Conservation (phyloP, 2,797 vertebrate genomes). For the Pagetopsis macropterus region DNA sequence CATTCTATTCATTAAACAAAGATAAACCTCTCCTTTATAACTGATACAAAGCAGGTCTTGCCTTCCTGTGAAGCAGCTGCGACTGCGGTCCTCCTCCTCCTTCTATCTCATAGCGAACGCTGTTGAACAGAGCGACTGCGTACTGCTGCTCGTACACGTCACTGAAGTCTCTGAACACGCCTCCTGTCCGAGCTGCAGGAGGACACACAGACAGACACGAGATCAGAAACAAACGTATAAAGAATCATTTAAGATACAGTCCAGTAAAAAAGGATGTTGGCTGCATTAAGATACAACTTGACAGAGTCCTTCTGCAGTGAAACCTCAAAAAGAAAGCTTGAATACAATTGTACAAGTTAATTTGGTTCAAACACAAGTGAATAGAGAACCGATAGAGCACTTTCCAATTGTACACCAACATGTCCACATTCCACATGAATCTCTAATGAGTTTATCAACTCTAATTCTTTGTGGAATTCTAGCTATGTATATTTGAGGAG, state of each 20-base stretch:
- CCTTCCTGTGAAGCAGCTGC: slow-evolving; percentile 95
- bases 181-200: slow-evolving; percentile 85
- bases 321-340: not conserved
- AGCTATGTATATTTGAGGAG: not conserved
- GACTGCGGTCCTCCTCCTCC: slow-evolving; percentile 87
- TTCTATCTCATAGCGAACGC: slow-evolving; percentile 93
- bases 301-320: not conserved
- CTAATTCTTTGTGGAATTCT: slow-evolving; percentile 9
- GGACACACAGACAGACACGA: not conserved
- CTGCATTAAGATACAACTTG: not conserved
- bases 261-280: not conserved
- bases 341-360: not conserved
- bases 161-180: slow-evolving; percentile 88
- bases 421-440: not conserved
- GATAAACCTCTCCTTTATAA: not conserved
- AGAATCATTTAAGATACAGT: not conserved
- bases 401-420: not conserved
- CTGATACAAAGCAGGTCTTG: slow-evolving; percentile 56
- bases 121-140: slow-evolving; percentile 93
- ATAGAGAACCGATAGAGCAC: not conserved
- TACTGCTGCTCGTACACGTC: slow-evolving; percentile 90
- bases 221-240: slow-evolving; percentile 5
- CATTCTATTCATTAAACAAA: not conserved
- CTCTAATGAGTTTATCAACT: not conserved
- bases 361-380: not conserved